A percentile compares a stretch with the other conserved stretches of the same genome.
phyloP scores from a whole-genome alignment of 2,888 invertebrate species.

The Catocala nupta region DNA sequence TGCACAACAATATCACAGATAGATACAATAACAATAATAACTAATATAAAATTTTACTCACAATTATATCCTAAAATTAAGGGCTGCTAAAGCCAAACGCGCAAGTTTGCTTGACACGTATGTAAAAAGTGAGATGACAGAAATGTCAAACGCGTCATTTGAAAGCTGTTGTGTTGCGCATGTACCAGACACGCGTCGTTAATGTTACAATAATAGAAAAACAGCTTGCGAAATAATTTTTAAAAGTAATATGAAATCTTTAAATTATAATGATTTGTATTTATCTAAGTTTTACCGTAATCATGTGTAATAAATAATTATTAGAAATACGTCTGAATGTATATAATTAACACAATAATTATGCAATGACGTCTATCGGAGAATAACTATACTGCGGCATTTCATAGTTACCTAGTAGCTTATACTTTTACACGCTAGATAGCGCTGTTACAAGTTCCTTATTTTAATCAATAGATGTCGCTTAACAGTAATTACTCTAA shows the following conservation, averaged over 20 bases:
- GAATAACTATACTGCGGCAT: too few relatives aligned
- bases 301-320: too few relatives aligned
- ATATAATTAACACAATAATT: too few relatives aligned
- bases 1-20: conserved; percentile 20
- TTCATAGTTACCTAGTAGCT: too few relatives aligned
- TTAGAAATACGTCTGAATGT: too few relatives aligned
- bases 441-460: too few relatives aligned
- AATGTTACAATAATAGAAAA: conserved; percentile 51
- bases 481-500: too few relatives aligned
- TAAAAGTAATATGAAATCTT: background rate
- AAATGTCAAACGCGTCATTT: conserved; percentile 71
- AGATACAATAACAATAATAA: conserved; percentile 23
- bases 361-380: too few relatives aligned
- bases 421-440: too few relatives aligned
- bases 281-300: too few relatives aligned
- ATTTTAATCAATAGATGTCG: too few relatives aligned
- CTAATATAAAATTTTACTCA: conserved; percentile 69
- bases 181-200: conserved; percentile 63
- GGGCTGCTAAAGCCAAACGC: conserved; percentile 79
- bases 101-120: conserved; percentile 84
- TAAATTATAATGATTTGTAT: too few relatives aligned
- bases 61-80: conserved; percentile 82
- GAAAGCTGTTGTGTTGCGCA: conserved; percentile 54
- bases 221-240: background rate
- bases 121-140: conserved; percentile 79